A percentile compares a stretch with the other conserved stretches of the same genome.
Conservation (phyloP, 2,888 invertebrate genomes). For the Venusia cambrica region DNA sequence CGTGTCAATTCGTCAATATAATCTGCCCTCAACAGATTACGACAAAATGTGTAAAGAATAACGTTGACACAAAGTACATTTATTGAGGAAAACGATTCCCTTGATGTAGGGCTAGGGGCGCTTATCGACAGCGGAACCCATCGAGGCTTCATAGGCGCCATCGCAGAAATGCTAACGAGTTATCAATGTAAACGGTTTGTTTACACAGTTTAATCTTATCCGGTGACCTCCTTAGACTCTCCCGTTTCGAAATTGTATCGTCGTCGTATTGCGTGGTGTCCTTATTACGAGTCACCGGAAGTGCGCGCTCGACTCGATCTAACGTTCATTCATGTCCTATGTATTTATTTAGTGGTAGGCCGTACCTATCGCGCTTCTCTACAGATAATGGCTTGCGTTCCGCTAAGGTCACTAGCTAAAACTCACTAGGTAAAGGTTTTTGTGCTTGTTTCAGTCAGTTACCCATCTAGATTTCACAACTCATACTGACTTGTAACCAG, state of each 20-base stretch:
- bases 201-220: slow-evolving; percentile 81
- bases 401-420: too few species aligned
- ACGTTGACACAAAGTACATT: slow-evolving; percentile 7
- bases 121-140: slow-evolving; percentile 47
- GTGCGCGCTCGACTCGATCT: slow-evolving; percentile 60
- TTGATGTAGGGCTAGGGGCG: slow-evolving; percentile 26
- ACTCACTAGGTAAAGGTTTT: too few species aligned
- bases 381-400: slow-evolving; percentile 43
- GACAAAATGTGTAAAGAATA: too few species aligned
- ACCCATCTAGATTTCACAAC: too few species aligned
- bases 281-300: slow-evolving; percentile 72
- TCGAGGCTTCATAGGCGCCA: slow-evolving; percentile 67
- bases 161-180: slow-evolving; percentile 73
- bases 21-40: too few species aligned
- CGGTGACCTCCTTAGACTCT: slow-evolving; percentile 78
- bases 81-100: slow-evolving; percentile 14
- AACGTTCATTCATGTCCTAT: slow-evolving; percentile 71
- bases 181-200: slow-evolving; percentile 79
- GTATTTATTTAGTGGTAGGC: slow-evolving; percentile 62
- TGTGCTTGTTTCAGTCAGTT: too few species aligned
- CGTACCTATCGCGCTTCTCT: slow-evolving; percentile 50
- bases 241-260: slow-evolving; percentile 78
- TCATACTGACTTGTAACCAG: too few species aligned
- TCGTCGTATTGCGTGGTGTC: slow-evolving; percentile 65
- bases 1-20: too few species aligned